phyloP scores from a whole-genome alignment of 2,888 invertebrate species.

The Drosophila greeni region DNA sequence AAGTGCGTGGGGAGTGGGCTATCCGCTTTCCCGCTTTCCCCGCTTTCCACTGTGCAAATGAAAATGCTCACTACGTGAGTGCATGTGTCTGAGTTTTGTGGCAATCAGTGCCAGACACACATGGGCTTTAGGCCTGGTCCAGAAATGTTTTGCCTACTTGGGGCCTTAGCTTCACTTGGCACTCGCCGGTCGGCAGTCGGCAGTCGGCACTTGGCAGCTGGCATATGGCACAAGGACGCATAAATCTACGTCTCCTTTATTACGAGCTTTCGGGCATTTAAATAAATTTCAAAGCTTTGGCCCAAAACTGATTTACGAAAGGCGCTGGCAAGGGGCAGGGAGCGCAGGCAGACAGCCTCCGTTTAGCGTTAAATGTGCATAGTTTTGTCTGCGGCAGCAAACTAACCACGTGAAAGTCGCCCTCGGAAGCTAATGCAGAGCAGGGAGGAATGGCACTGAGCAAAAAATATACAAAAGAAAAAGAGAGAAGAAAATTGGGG shows the following conservation, averaged over 20 bases:
- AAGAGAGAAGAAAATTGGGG: no score
- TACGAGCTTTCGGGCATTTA: slow-evolving; percentile 71
- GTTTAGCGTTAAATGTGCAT: slow-evolving; percentile 65
- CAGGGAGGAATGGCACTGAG: not conserved
- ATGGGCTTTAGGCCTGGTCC: slow-evolving; percentile 54
- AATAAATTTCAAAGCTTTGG: slow-evolving; percentile 69
- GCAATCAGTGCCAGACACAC: slow-evolving; percentile 61
- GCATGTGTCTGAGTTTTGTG: slow-evolving; percentile 20
- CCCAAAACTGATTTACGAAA: slow-evolving; percentile 62
- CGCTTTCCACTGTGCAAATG: slow-evolving; percentile 47
- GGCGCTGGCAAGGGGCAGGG: not conserved
- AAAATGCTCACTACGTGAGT: slow-evolving; percentile 37
- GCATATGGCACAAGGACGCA: slow-evolving; percentile 61
- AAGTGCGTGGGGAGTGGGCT: slow-evolving; percentile 54
- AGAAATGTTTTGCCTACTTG: slow-evolving; percentile 59
- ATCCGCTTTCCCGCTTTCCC: not conserved
- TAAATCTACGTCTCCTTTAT: slow-evolving; percentile 67
- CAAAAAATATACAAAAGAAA: no score
- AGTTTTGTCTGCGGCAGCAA: slow-evolving; percentile 55
- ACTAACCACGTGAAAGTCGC: slow-evolving; percentile 69
- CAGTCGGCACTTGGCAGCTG: slow-evolving; percentile 43
- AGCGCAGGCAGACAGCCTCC: slow-evolving; percentile 35
- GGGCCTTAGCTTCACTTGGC: slow-evolving; percentile 41
- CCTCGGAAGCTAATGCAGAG: slow-evolving; percentile 45
- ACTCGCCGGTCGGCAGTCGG: slow-evolving; percentile 26